Percentiles rank a stretch among this genome's conserved stretches.
These are phyloP conservation scores for Artemia sp. DNA, from an alignment of 2,888 invertebrate species.

Conservation along the genomic window DNA sequence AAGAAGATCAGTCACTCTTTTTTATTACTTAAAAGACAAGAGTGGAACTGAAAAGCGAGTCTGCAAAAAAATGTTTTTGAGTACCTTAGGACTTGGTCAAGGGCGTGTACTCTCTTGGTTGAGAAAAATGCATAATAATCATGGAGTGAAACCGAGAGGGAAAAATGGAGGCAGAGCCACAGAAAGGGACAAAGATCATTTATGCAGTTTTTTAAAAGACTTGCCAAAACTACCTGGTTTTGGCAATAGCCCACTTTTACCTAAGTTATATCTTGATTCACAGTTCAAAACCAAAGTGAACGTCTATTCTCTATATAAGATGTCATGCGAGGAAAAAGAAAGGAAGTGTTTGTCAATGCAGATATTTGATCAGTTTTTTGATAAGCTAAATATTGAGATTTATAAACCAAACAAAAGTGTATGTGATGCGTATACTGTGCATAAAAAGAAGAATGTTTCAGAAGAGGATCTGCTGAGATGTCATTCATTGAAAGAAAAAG, in stretches of 20 bases:
- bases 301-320: neutral
- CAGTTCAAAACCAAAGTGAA: neutral
- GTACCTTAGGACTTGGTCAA: neutral
- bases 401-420: conserved; percentile 25
- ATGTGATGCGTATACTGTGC: conserved; percentile 24
- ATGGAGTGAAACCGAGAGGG: neutral
- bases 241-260: neutral
- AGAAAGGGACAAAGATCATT: no score
- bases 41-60: neutral
- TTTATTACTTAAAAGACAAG: neutral
- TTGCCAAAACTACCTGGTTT: no score
- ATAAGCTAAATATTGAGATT: conserved; percentile 14
- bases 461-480: conserved; percentile 23
- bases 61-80: neutral
- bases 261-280: neutral
- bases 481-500: conserved; percentile 23
- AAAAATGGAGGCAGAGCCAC: no score
- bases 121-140: neutral
- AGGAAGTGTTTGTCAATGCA: neutral
- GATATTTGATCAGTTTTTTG: neutral
- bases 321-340: neutral
- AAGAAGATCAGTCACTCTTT: neutral
- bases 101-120: neutral
- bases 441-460: conserved; percentile 22
- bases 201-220: no score